Evolutionary conservation across 92 coral and sea anemone genomes (phyloP).

Genomic region (Nematostella vectensis): DNA sequence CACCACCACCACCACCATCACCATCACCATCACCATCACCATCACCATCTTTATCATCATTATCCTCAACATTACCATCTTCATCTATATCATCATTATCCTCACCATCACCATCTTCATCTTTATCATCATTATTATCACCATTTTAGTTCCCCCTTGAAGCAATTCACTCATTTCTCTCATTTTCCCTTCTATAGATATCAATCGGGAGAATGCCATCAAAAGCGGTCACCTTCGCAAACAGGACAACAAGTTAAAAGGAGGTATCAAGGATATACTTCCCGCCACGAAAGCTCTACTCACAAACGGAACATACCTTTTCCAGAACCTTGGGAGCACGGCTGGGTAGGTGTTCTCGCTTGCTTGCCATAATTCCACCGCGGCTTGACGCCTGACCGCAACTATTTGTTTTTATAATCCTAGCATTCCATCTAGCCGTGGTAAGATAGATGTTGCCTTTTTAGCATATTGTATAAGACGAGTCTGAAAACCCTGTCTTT

Average conservation of each 20-base stretch:
- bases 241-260: constrained; percentile 11
- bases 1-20: background rate
- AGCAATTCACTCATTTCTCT: too few relatives aligned
- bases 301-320: constrained; percentile 19
- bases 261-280: constrained; percentile 8
- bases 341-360: constrained; percentile 22
- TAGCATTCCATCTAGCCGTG: too few relatives aligned
- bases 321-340: constrained; percentile 18
- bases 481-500: too few relatives aligned
- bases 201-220: constrained; percentile 20
- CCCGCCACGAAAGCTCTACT: constrained; percentile 25
- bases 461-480: too few relatives aligned
- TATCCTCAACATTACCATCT: constrained; percentile 3
- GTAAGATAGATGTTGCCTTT: too few relatives aligned
- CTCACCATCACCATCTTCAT: too few relatives aligned
- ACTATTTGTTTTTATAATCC: too few relatives aligned
- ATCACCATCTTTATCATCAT: too few relatives aligned
- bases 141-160: background rate
- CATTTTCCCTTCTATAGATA: too few relatives aligned
- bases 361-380: too few relatives aligned
- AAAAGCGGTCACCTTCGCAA: constrained; percentile 11
- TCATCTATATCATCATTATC: constrained; percentile 1
- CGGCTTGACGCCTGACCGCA: too few relatives aligned
- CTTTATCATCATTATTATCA: too few relatives aligned
- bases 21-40: constrained; percentile 3